Conservation (phyloP, 2,113 vertebrate genomes). For the Gobius niger region DNA sequence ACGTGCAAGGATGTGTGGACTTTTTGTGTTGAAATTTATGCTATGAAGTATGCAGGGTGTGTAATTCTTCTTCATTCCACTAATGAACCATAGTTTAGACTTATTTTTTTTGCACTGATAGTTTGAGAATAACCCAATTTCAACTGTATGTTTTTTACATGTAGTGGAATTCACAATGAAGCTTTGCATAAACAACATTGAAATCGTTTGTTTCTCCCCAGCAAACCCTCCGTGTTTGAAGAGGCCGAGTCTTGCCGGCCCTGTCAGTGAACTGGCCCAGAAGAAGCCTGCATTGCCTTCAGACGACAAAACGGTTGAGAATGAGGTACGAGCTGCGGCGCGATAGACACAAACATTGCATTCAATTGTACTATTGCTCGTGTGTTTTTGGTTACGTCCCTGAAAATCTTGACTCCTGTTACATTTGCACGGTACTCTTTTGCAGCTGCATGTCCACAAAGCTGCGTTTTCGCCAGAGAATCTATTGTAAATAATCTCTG, state of each 20-base stretch:
- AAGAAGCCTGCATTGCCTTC: slow-evolving; percentile 59
- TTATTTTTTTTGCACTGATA: too few species aligned
- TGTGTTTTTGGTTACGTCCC: neutral
- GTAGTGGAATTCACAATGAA: too few species aligned
- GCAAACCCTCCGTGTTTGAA: slow-evolving; percentile 82
- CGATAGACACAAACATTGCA: neutral
- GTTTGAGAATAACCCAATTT: too few species aligned
- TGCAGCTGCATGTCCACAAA: slow-evolving; percentile 34
- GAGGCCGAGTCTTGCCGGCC: slow-evolving; percentile 62
- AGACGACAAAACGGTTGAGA: slow-evolving; percentile 55
- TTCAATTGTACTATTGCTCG: neutral
- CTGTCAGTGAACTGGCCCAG: slow-evolving; percentile 62
- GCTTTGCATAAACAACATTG: neutral
- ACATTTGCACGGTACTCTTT: slow-evolving; percentile 15
- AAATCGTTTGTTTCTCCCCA: slow-evolving; percentile 43
- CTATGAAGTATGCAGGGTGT: too few species aligned
- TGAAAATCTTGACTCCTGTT: neutral
- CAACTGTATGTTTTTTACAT: too few species aligned
- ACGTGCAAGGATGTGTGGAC: too few species aligned
- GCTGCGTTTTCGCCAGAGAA: neutral
- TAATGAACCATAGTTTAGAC: too few species aligned
- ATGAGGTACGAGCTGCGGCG: slow-evolving; percentile 63
- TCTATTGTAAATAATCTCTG: slow-evolving; percentile 3
- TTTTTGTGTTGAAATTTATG: too few species aligned
- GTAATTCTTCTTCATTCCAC: too few species aligned